Evolutionary conservation across 1,140 invertebrate genomes (phyloP).

Genomic region (Muscidifurax raptorellus): DNA sequence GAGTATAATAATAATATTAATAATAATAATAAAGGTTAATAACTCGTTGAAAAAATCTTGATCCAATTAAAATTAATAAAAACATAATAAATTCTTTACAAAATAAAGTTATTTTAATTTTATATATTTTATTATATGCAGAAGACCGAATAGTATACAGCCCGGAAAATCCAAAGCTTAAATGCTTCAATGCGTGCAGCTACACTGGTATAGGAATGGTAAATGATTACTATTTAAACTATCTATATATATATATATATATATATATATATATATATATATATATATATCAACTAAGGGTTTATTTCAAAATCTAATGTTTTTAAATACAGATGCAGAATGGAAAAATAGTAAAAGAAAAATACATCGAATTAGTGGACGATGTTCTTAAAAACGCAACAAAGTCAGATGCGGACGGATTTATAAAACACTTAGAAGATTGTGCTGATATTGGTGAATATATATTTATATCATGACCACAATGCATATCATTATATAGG

Average conservation of each 20-base stretch:
- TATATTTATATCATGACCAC: too few relatives aligned
- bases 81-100: too few relatives aligned
- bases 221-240: neutral
- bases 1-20: too few relatives aligned
- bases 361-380: neutral
- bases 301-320: neutral
- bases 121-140: neutral
- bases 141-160: neutral
- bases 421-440: neutral
- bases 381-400: neutral
- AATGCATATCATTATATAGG: neutral
- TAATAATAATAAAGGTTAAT: too few relatives aligned
- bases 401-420: neutral
- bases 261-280: neutral
- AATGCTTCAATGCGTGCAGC: slow-evolving; percentile 1
- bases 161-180: neutral
- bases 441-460: neutral
- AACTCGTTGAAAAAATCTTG: too few relatives aligned
- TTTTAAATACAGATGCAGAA: neutral
- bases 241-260: neutral
- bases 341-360: neutral
- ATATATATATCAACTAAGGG: neutral
- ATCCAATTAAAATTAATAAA: too few relatives aligned
- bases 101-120: too few relatives aligned
- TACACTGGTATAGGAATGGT: neutral